These are phyloP conservation scores for Panulirus ornatus DNA, from an alignment of 1,140 invertebrate genomes.

Conservation along the genomic window DNA sequence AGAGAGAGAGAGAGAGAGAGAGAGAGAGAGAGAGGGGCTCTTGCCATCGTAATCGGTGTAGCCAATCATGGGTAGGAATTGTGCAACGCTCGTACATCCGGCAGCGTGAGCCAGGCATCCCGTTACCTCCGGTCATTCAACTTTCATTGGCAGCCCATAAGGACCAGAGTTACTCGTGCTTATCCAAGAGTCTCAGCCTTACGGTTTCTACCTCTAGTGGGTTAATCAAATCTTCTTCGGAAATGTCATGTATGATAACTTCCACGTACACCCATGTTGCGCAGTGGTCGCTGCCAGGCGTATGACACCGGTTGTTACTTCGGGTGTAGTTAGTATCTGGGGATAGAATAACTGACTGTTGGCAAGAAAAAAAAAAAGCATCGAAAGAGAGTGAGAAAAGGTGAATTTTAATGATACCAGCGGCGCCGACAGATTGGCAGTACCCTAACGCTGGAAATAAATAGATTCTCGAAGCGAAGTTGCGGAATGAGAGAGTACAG, in stretches of 20 bases:
- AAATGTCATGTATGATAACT: constrained; percentile 57
- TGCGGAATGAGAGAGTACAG: too few species aligned
- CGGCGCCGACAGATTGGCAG: too few species aligned
- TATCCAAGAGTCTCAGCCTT: constrained; percentile 35
- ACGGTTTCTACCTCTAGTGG: constrained; percentile 36
- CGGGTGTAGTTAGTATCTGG: not conserved
- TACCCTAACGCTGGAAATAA: too few species aligned
- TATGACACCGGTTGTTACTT: not conserved
- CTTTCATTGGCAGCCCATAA: constrained; percentile 50
- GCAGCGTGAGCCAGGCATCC: constrained; percentile 48
- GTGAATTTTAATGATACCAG: too few species aligned
- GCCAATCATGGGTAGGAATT: constrained; percentile 1
- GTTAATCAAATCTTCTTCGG: constrained; percentile 64
- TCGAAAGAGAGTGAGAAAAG: not conserved
- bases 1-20: too few species aligned
- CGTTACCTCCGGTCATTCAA: constrained; percentile 64
- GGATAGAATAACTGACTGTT: not conserved
- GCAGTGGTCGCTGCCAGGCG: constrained; percentile 1
- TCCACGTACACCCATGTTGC: not conserved
- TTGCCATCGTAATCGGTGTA: not conserved
- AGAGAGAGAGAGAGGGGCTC: not conserved
- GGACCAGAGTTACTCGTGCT: not conserved
- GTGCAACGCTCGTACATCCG: constrained; percentile 34
- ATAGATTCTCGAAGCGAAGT: too few species aligned
- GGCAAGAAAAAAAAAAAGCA: not conserved